Evolutionary conservation across 2,797 vertebrate genomes (phyloP).

Genomic region (Emydoidea blandingii): DNA sequence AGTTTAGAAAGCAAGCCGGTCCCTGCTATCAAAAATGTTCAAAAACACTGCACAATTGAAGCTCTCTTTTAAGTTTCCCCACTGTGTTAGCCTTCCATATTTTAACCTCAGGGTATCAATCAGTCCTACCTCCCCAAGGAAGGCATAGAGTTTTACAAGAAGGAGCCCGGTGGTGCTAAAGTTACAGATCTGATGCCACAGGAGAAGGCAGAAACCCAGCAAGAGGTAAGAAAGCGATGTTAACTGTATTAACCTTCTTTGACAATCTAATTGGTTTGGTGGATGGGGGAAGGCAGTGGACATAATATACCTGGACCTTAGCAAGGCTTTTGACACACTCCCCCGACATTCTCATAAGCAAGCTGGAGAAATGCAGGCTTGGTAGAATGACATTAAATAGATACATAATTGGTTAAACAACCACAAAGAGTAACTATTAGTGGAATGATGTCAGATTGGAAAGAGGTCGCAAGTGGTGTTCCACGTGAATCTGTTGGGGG

Average conservation of each 20-base stretch:
- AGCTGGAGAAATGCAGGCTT: not conserved
- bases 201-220: not conserved
- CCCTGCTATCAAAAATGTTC: too few relatives aligned
- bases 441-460: too few relatives aligned
- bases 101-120: conserved; percentile 30
- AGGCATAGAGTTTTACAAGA: conserved; percentile 2
- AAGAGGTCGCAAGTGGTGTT: too few relatives aligned
- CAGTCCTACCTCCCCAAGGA: conserved; percentile 41
- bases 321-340: too few relatives aligned
- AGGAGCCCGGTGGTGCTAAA: not conserved
- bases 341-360: too few relatives aligned
- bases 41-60: too few relatives aligned
- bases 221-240: conserved; percentile 19
- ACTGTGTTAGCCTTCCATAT: not conserved
- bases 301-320: not conserved
- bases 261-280: not conserved
- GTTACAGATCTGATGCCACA: conserved; percentile 38
- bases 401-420: not conserved
- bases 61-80: not conserved
- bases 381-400: not conserved
- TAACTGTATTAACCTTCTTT: not conserved
- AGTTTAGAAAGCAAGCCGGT: too few relatives aligned
- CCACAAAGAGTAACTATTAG: too few relatives aligned
- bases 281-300: not conserved
- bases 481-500: not conserved